phyloP scores from a whole-genome alignment of 2,888 invertebrate genomes.

The Priocnemis perturbator region DNA sequence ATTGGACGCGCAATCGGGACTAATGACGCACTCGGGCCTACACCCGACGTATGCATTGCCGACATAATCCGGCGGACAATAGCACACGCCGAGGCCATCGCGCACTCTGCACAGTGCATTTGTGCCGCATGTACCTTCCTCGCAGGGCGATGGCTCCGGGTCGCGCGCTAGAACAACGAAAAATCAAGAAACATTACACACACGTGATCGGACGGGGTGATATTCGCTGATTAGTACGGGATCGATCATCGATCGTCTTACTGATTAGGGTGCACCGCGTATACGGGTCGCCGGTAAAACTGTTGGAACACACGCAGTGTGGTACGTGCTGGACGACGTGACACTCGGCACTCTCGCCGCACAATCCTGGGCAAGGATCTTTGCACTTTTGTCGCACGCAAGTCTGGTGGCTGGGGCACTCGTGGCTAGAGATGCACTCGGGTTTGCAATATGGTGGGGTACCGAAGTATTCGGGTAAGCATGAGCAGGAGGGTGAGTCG shows the following conservation, averaged over 20 bases:
- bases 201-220: neutral
- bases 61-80: slow-evolving; percentile 77
- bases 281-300: slow-evolving; percentile 79
- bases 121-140: slow-evolving; percentile 75
- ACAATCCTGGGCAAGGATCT: slow-evolving; percentile 86
- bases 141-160: slow-evolving; percentile 43
- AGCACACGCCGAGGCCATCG: slow-evolving; percentile 81
- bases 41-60: slow-evolving; percentile 86
- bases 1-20: slow-evolving; percentile 81
- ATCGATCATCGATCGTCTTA: slow-evolving; percentile 13
- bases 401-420: slow-evolving; percentile 83
- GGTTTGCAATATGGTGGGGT: slow-evolving; percentile 85
- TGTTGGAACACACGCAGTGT: slow-evolving; percentile 78
- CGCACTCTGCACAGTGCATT: slow-evolving; percentile 76
- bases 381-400: slow-evolving; percentile 86
- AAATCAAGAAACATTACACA: slow-evolving; percentile 11
- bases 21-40: slow-evolving; percentile 84
- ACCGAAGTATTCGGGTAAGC: slow-evolving; percentile 83
- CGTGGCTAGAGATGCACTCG: slow-evolving; percentile 84
- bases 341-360: slow-evolving; percentile 85
- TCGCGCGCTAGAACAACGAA: slow-evolving; percentile 24
- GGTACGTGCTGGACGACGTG: slow-evolving; percentile 85
- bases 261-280: slow-evolving; percentile 64
- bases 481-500: slow-evolving; percentile 79
- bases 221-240: slow-evolving; percentile 11